phyloP scores from a whole-genome alignment of 2,113 vertebrate genomes.

The Camelus bactrianus region DNA sequence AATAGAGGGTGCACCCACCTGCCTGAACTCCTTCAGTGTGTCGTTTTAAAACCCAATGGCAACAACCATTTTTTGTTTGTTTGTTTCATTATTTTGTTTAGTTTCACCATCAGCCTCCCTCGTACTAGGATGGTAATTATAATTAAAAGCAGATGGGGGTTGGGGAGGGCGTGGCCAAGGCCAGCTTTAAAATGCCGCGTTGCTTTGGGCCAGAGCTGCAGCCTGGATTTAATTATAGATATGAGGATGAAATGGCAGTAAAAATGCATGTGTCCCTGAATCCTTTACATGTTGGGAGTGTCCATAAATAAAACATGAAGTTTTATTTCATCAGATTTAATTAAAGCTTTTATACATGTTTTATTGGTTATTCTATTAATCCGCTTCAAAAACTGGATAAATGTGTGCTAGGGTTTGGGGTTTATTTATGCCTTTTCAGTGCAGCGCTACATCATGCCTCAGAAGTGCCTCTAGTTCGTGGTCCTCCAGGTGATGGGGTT shows the following conservation, averaged over 20 bases:
- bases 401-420: constrained; percentile 60
- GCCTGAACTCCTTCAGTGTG: constrained; percentile 60
- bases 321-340: constrained; percentile 82
- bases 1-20: constrained; percentile 69
- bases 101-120: constrained; percentile 75
- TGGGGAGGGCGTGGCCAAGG: constrained; percentile 49
- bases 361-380: constrained; percentile 81
- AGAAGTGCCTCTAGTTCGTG: constrained; percentile 38
- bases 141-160: constrained; percentile 83
- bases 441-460: constrained; percentile 12
- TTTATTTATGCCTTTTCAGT: constrained; percentile 62
- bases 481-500: constrained; percentile 32
- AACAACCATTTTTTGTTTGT: constrained; percentile 73
- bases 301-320: constrained; percentile 86
- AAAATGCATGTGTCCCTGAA: constrained; percentile 76
- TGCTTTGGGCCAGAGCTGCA: constrained; percentile 76
- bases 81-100: constrained; percentile 77
- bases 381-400: constrained; percentile 75
- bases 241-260: constrained; percentile 77
- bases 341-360: constrained; percentile 85
- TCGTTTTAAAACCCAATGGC: constrained; percentile 66
- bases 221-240: constrained; percentile 85
- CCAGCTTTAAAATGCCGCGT: constrained; percentile 78
- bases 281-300: constrained; percentile 83
- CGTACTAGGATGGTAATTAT: constrained; percentile 76